These are phyloP conservation scores for Anthopleura sola DNA, from an alignment of 64 coral and sea anemone species.

Conservation along the genomic window DNA sequence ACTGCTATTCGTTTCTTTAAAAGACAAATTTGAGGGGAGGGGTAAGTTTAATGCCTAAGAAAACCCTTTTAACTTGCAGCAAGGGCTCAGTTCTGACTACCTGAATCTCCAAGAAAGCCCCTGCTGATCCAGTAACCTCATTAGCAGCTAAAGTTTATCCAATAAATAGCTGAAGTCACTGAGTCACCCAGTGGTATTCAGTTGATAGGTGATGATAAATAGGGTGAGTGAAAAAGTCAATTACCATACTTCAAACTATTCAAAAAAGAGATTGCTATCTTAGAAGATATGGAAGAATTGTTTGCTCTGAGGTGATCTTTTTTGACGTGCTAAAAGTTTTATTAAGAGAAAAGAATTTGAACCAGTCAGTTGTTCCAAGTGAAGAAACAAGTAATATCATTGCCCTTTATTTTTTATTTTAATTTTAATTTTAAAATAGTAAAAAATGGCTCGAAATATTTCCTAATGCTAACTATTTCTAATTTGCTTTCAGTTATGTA, in stretches of 20 bases:
- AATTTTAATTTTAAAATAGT: too few species aligned
- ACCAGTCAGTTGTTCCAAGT: too few species aligned
- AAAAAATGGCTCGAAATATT: too few species aligned
- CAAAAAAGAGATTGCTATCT: slow-evolving; percentile 3
- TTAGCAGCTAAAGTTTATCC: neutral
- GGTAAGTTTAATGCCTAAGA: neutral
- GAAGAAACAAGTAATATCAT: too few species aligned
- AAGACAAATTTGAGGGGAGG: neutral
- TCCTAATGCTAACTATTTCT: too few species aligned
- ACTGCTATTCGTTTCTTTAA: neutral
- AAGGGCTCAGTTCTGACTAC: too few species aligned
- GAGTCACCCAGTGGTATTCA: neutral
- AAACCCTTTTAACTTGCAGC: neutral
- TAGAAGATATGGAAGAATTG: neutral
- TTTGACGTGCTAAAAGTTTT: neutral
- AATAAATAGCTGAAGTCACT: neutral
- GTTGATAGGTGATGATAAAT: slow-evolving; percentile 1
- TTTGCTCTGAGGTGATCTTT: neutral
- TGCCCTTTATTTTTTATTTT: too few species aligned
- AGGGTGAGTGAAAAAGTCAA: neutral
- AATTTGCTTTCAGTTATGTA: too few species aligned
- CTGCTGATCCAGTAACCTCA: neutral
- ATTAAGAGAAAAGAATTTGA: neutral
- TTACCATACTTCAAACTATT: slow-evolving; percentile 7
- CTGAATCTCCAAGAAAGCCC: too few species aligned